phyloP scores from a whole-genome alignment of 2,888 invertebrate genomes.

The Horisme vitalbata region DNA sequence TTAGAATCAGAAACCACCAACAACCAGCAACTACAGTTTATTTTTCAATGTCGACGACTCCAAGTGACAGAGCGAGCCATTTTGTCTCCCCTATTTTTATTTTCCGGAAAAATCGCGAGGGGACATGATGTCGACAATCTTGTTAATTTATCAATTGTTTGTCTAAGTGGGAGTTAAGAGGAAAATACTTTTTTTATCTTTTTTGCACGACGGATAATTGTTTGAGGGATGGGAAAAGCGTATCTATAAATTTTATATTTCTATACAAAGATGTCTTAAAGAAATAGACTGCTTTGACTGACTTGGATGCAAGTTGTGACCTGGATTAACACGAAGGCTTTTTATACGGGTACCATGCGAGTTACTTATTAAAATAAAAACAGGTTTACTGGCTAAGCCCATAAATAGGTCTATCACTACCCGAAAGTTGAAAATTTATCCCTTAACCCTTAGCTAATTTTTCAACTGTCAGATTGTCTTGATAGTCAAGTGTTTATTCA shows the following conservation, averaged over 20 bases:
- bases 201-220: slow-evolving; percentile 18
- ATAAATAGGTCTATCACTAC: no score
- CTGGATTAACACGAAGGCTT: no score
- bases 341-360: no score
- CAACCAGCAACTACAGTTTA: background rate
- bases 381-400: no score
- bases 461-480: no score
- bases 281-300: no score
- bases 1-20: background rate
- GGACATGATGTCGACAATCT: slow-evolving; percentile 60
- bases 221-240: slow-evolving; percentile 7
- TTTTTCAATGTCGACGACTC: background rate
- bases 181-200: slow-evolving; percentile 17
- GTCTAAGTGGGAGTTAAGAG: slow-evolving; percentile 56
- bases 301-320: no score
- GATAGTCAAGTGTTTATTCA: no score
- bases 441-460: no score
- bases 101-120: slow-evolving; percentile 48
- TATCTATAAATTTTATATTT: background rate
- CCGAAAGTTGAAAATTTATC: no score
- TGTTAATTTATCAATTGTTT: slow-evolving; percentile 74
- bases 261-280: no score
- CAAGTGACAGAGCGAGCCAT: slow-evolving; percentile 39
- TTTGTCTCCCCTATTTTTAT: slow-evolving; percentile 65
- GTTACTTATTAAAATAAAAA: no score